Evolutionary conservation across 2,797 vertebrate genomes (phyloP).

Genomic region (Caiman crocodilus): DNA sequence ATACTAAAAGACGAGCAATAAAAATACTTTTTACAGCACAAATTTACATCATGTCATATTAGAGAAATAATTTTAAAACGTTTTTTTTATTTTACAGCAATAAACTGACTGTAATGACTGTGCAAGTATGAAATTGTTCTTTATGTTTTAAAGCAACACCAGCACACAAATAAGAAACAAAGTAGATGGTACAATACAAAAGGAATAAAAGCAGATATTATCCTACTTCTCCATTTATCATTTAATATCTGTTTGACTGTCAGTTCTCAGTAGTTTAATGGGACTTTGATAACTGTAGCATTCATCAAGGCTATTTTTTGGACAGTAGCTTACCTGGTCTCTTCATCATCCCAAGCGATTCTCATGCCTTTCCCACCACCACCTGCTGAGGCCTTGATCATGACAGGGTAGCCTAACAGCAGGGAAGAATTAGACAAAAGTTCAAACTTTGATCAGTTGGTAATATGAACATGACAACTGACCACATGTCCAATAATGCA

Average conservation of each 20-base stretch:
- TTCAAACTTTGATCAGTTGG: constrained; percentile 93
- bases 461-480: constrained; percentile 93
- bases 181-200: not conserved
- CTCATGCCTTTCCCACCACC: constrained; percentile 96
- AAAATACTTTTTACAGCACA: constrained; percentile 19
- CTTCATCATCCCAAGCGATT: constrained; percentile 95
- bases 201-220: constrained; percentile 53
- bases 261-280: constrained; percentile 72
- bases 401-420: constrained; percentile 98
- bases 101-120: not conserved
- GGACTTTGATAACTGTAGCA: constrained; percentile 74
- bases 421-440: constrained; percentile 93
- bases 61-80: not conserved
- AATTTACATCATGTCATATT: not conserved
- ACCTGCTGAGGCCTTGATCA: constrained; percentile 99
- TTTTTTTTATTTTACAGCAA: not conserved
- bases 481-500: constrained; percentile 90
- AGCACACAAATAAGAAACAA: not conserved
- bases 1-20: constrained; percentile 32
- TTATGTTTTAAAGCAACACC: constrained; percentile 14
- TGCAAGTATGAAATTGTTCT: not conserved
- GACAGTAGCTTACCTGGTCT: constrained; percentile 92
- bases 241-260: constrained; percentile 74
- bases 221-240: constrained; percentile 59
- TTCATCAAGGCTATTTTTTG: constrained; percentile 81